Evolutionary conservation across 2,797 vertebrate genomes (phyloP).

Genomic region (Buphagus erythrorhynchus): DNA sequence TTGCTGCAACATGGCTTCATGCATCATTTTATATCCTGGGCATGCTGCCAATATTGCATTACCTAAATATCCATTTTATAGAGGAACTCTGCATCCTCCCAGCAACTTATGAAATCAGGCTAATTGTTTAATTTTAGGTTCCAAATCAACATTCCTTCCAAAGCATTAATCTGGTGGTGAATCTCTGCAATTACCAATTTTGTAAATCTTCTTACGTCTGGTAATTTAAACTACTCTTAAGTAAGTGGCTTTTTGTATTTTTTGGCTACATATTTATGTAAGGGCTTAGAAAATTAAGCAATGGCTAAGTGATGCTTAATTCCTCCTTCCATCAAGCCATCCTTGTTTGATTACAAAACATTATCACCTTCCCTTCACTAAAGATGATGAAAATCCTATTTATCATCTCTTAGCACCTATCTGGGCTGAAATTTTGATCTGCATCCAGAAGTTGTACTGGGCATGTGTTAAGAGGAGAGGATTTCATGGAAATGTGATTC

Average conservation of each 20-base stretch:
- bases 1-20: neutral
- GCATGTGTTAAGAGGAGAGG: neutral
- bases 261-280: neutral
- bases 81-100: slow-evolving; percentile 49
- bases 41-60: slow-evolving; percentile 44
- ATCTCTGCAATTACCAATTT: slow-evolving; percentile 58
- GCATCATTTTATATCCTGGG: slow-evolving; percentile 18
- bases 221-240: neutral
- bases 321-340: neutral
- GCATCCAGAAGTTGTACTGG: neutral
- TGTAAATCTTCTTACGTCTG: neutral
- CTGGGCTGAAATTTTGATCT: neutral
- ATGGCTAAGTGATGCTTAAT: neutral
- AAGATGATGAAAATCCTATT: neutral
- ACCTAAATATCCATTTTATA: slow-evolving; percentile 49
- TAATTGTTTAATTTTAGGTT: slow-evolving; percentile 68
- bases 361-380: neutral
- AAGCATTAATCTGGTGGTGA: slow-evolving; percentile 50
- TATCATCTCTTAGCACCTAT: neutral
- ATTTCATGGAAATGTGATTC: neutral
- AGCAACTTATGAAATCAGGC: slow-evolving; percentile 53
- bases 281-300: neutral
- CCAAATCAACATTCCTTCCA: slow-evolving; percentile 39
- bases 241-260: neutral
- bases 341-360: neutral